Base-by-base conservation (phyloP, 2,797 vertebrate species). In the Poecilia picta region DNA sequence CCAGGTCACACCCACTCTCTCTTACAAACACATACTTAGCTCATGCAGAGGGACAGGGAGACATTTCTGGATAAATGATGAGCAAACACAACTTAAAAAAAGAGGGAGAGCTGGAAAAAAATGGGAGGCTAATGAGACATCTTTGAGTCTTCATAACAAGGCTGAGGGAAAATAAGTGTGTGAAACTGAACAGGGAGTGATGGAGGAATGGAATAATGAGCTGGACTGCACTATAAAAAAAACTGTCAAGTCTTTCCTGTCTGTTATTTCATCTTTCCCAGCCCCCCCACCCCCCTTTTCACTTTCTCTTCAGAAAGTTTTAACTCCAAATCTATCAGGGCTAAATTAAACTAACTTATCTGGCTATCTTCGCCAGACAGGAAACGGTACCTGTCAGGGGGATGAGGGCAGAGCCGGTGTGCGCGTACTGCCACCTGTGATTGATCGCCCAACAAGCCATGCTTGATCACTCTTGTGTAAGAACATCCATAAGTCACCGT, bases 321-420 rank as follows among this genome's bases (percentile, higher is more conserved):
- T 73, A 51, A 71, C 45, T 62, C 36, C 33, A 74, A 64, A 64
- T 77, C 5, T 15, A 33, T 20, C 11, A 1, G 39, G 16, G 25
- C 11, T 33, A 74, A 16, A 25, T 13, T 25, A 70, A n/a, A 76
- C 18, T 33, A 47, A 45, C 33, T 25, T 39, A 68, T 45, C 41
- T 28, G 25, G 25, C 73, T 43, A 51, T 62, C 13, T 28, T 25
- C 41, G 33, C 8, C 49, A 73, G 33, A 81, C 33, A 81, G 79
- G 45, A 39, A 59, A 64, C 28, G 76, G 79, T 95, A 95, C 94
- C 95, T 95, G 93, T 89, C 87, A 94, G 90, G 70, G 82, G 89
- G 81, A 94, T 88, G 85, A 94, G 88, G 80, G 85, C 82, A 73
- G 90, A 91, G 85, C 85, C 89, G 33, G 90, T 88, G 83, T 92